Evolutionary conservation across 2,113 vertebrate species (phyloP).

Genomic region (Damaliscus lunatus): DNA sequence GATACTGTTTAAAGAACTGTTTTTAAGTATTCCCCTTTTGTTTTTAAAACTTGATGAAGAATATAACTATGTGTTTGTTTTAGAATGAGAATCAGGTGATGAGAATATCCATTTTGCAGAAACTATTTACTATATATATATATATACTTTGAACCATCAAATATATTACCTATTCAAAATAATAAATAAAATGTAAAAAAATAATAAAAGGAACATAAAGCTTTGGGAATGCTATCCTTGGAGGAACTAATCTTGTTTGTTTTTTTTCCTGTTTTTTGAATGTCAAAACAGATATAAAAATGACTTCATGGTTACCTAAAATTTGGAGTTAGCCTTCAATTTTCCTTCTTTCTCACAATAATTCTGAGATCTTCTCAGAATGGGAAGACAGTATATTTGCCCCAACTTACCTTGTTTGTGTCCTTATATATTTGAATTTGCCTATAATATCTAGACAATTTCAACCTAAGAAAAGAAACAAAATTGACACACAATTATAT

Average conservation of each 20-base stretch:
- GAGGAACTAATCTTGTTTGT: background rate
- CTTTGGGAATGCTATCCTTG: background rate
- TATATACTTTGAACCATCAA: background rate
- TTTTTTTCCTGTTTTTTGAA: background rate
- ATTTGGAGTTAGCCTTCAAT: background rate
- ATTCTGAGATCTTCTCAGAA: background rate
- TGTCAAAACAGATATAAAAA: background rate
- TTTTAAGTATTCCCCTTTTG: background rate
- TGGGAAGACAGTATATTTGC: background rate
- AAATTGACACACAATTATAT: background rate
- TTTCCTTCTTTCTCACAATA: background rate
- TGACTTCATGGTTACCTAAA: background rate
- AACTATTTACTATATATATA: background rate
- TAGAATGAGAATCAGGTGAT: background rate
- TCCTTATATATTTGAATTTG: background rate
- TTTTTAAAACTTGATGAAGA: background rate
- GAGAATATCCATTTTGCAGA: background rate
- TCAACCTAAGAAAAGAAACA: background rate
- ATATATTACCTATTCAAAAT: background rate
- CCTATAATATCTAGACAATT: background rate
- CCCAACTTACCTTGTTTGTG: background rate
- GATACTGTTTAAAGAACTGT: background rate
- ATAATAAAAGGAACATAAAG: background rate
- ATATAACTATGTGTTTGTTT: background rate
- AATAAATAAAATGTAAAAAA: background rate